Base-by-base conservation (phyloP, 2,888 invertebrate species). In the Escarpia spicata region DNA sequence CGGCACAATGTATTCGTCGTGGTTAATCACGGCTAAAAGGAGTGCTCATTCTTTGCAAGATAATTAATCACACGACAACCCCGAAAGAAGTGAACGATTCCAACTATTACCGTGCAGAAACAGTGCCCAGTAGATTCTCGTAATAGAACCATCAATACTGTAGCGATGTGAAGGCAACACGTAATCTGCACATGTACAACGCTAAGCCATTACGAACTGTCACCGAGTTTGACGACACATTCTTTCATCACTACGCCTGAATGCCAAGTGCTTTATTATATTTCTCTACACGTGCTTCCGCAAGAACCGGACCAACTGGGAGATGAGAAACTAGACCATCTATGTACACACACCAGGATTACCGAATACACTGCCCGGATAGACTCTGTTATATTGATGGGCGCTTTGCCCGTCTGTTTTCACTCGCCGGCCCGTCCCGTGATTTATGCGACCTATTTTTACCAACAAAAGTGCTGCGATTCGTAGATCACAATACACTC, bases 381-480 rank as follows among this genome's bases (percentile, higher is more conserved):
- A 4, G 75, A 75, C 75, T 15, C 19, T 6, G 75, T 26, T 19
- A 75, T 26, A n/a, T 75, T 75, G 75, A 75, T 75, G 75, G 75
- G 6, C 75, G 26, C 75, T 75, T 4, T 26, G 75, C 19, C 26
- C 26, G 75, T 75, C 75, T 75, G 75, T 19, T 75, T 75, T 75
- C 75, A 75, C 75, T 75, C 75, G 75, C 19, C 75, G 75, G 19
- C n/a, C 75, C 6, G 75, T 75, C 75, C 75, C 19, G 75, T 75
- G 75, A 75, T 75, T n/a, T 75, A 75, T 75, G 26, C 6, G 75
- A 75, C 75, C 75, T 75, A 75, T 75, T 75, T 75, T 75, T 75
- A 75, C 26, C 75, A 75, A 75, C 75, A 75, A 75, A 75, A 75
- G 75, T 75, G 75, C 75, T 75, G 75, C 75, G n/a, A 75, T 75